phyloP scores from a whole-genome alignment of 1,140 invertebrate genomes.

The Phymastichus coffea region DNA sequence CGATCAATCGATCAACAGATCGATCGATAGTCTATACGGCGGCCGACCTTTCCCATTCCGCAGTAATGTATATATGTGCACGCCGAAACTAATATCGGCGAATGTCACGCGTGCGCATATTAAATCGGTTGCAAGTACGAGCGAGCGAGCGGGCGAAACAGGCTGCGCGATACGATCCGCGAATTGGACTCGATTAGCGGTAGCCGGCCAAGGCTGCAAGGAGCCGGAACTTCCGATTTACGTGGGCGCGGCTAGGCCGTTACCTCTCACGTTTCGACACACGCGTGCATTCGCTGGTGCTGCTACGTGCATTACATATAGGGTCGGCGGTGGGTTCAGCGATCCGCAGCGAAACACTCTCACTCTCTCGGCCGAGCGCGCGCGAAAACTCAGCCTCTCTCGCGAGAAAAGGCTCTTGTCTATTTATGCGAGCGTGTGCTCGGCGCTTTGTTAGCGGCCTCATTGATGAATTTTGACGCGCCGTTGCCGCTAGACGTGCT shows the following conservation, averaged over 20 bases:
- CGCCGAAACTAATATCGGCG: not conserved
- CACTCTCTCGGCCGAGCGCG: slow-evolving; percentile 28
- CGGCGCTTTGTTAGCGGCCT: too few species aligned
- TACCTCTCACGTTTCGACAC: slow-evolving; percentile 9
- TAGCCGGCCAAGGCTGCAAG: slow-evolving; percentile 32
- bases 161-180: not conserved
- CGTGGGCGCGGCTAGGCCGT: slow-evolving; percentile 29
- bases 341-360: slow-evolving; percentile 44
- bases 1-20: not conserved
- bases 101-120: not conserved
- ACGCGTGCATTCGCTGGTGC: not conserved
- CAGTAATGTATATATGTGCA: too few species aligned
- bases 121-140: not conserved
- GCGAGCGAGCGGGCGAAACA: not conserved
- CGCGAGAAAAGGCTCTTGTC: not conserved
- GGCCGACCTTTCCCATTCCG: not conserved
- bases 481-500: too few species aligned
- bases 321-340: slow-evolving; percentile 36
- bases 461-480: not conserved
- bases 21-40: too few species aligned
- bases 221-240: slow-evolving; percentile 41
- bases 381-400: slow-evolving; percentile 14
- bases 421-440: too few species aligned
- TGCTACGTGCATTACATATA: not conserved
- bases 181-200: slow-evolving; percentile 1